These are phyloP conservation scores for Xanthorhoe designata DNA, from an alignment of 2,888 invertebrate species.

Conservation along the genomic window DNA sequence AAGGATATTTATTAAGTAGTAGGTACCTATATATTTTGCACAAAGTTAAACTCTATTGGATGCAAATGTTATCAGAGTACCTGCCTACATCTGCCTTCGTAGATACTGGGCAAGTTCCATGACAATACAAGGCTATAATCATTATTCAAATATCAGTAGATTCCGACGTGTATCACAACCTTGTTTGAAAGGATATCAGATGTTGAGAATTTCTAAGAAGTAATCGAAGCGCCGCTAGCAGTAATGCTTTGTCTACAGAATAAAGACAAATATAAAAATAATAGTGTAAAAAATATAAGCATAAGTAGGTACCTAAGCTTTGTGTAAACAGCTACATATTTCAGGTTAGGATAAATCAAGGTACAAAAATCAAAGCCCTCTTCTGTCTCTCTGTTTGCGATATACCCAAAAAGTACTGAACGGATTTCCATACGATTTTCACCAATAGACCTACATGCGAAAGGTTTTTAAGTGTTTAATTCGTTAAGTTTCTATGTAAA, in stretches of 20 bases:
- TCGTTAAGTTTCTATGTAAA: too few relatives aligned
- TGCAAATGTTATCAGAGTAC: slow-evolving; percentile 4
- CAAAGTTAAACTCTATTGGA: not conserved
- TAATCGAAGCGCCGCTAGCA: not conserved
- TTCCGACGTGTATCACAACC: slow-evolving; percentile 16
- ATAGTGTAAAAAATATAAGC: too few relatives aligned
- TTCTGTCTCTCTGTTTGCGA: too few relatives aligned
- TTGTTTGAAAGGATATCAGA: slow-evolving; percentile 31
- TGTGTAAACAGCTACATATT: too few relatives aligned
- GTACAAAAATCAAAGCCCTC: too few relatives aligned
- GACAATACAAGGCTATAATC: slow-evolving; percentile 23
- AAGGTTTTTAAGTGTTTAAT: too few relatives aligned
- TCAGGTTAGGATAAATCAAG: too few relatives aligned
- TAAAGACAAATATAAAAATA: not conserved
- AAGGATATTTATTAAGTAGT: too few relatives aligned
- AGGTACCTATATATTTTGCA: slow-evolving; percentile 2
- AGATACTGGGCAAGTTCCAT: slow-evolving; percentile 16
- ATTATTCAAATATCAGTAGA: slow-evolving; percentile 27
- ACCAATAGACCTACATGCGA: too few relatives aligned
- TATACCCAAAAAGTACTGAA: too few relatives aligned
- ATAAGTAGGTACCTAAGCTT: too few relatives aligned
- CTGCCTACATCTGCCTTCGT: slow-evolving; percentile 5
- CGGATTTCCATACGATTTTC: too few relatives aligned
- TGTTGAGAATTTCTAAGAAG: slow-evolving; percentile 30
- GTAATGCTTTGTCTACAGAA: not conserved